Evolutionary conservation across 2,888 invertebrate species (phyloP).

Genomic region (Drosophila sordidula): DNA sequence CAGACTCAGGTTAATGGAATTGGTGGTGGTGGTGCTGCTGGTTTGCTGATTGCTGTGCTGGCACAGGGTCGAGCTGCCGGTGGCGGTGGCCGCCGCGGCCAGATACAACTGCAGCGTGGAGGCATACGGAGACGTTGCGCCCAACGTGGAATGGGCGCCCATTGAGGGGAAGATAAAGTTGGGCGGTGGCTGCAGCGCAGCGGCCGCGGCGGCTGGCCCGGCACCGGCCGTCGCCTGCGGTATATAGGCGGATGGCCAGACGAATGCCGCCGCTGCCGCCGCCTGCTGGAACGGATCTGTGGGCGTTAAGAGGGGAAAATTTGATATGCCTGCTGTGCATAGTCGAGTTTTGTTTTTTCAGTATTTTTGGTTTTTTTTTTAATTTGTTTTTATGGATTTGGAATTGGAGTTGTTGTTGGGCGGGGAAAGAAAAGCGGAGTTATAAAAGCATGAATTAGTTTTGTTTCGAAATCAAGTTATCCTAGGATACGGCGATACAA

Average conservation of each 20-base stretch:
- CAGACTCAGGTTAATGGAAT: conserved; percentile 79
- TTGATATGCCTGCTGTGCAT: conserved; percentile 84
- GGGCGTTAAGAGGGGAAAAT: conserved; percentile 84
- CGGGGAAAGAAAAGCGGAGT: conserved; percentile 71
- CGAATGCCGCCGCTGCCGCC: conserved; percentile 82
- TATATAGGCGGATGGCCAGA: conserved; percentile 83
- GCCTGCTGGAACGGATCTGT: conserved; percentile 84
- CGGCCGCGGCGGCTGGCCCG: conserved; percentile 58
- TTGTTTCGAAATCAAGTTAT: conserved; percentile 63
- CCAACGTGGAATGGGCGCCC: conserved; percentile 77
- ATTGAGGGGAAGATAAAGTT: conserved; percentile 83
- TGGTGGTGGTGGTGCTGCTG: conserved; percentile 75
- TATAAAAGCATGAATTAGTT: conserved; percentile 80
- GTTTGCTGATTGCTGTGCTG: conserved; percentile 86
- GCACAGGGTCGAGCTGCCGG: conserved; percentile 86
- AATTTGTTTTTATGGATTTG: conserved; percentile 42
- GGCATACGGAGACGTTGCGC: conserved; percentile 76
- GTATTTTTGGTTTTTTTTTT: conserved; percentile 35
- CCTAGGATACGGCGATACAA: conserved; percentile 36
- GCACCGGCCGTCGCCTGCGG: conserved; percentile 72
- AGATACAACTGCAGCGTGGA: conserved; percentile 88
- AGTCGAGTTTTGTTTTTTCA: conserved; percentile 30
- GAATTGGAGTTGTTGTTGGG: conserved; percentile 32
- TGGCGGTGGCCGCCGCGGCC: conserved; percentile 80
- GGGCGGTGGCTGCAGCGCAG: conserved; percentile 80